Evolutionary conservation across 2,797 vertebrate species (phyloP), one percentile per base, ranked within the genome.

Genomic region (Sebastes taczanowskii): DNA sequence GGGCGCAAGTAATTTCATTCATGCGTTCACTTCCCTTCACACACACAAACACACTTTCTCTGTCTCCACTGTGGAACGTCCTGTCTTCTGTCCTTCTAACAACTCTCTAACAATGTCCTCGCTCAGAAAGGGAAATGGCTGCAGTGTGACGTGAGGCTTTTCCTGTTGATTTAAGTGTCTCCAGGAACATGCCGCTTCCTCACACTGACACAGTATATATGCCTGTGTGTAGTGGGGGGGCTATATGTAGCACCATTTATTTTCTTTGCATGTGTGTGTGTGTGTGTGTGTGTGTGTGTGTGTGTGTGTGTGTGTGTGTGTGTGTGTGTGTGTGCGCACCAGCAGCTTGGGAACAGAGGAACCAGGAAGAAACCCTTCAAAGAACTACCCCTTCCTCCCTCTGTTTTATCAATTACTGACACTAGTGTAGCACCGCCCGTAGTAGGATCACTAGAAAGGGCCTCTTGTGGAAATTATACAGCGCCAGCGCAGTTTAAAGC

Each of bases 81-180:
- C 91, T 89, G 90, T 86, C 89, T 70, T 88, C 80, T 79, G 86
- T 82, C 85, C 89, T 89, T 95, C 91, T 71, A 93, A 88, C 88
- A 90, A 88, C 91, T 88, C 84, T 92, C 90, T 69, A 93, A 92
- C 93, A 93, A 91, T 93, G 91, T 92, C 74, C 80, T 84, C 30
- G 35, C 76, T 68, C 8, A 61, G 67, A 88, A 86, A 86, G 77
- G 92, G 92, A 94, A 91, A 93, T 94, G 74, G 86, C 76, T 94
- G 74, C 74, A 32, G 74, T 38, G 74, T 89, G 87, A 92, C 82
- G 83, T 71, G 62, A 86, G 69, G 84, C 77, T 80, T 87, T 91
- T 93, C 91, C 92, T 94, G 90, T 95, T 92, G 85, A 88, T 90
- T 86, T 84, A 90, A 80, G 77, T 59, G 87, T 89, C 84, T 93